Conservation (phyloP, 1,140 invertebrate genomes). For the Mylabris phalerata region DNA sequence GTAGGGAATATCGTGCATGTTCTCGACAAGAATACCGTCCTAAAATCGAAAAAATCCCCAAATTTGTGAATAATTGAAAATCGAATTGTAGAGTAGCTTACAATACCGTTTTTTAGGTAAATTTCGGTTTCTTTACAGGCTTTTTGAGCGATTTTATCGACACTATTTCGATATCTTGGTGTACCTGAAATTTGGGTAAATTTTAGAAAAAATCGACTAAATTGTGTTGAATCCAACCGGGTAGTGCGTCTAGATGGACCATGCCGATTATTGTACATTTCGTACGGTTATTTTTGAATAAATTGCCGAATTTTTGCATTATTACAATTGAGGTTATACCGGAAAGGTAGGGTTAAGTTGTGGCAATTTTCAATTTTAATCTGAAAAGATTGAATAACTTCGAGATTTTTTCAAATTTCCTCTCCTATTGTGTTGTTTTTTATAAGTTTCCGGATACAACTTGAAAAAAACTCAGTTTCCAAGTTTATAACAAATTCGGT, state of each 20-base stretch:
- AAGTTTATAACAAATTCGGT: no score
- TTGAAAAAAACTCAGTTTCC: no score
- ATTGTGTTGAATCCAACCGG: constrained; percentile 47
- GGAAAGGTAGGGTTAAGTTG: constrained; percentile 5
- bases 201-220: not conserved
- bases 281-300: constrained; percentile 23
- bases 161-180: constrained; percentile 44
- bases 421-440: no score
- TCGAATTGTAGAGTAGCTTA: constrained; percentile 39
- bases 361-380: not conserved
- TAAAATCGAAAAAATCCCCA: constrained; percentile 33
- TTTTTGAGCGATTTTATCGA: constrained; percentile 49
- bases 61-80: not conserved
- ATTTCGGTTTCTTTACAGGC: constrained; percentile 54
- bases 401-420: no score
- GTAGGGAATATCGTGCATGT: constrained; percentile 84
- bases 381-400: no score
- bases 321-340: not conserved
- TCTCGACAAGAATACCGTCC: constrained; percentile 76
- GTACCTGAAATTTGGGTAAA: constrained; percentile 44
- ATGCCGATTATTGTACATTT: constrained; percentile 61
- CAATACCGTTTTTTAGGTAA: constrained; percentile 52
- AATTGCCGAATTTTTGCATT: constrained; percentile 29
- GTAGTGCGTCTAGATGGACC: constrained; percentile 65
- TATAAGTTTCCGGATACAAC: no score